Evolutionary conservation across 1,140 invertebrate genomes (phyloP).

Genomic region (Matsumurasca onukii): DNA sequence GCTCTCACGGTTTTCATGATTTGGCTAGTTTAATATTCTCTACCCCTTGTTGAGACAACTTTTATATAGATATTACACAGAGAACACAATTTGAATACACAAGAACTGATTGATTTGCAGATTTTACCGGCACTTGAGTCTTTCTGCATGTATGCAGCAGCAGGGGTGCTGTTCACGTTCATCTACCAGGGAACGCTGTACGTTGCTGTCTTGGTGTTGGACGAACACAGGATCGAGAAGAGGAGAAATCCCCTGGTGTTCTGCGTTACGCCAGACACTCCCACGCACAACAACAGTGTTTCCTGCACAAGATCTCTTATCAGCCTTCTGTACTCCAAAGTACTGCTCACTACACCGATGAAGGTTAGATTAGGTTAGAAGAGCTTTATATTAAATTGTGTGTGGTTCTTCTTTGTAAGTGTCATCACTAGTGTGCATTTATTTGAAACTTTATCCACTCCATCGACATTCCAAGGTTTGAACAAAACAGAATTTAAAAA

Average conservation of each 20-base stretch:
- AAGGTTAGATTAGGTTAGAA: conserved; percentile 51
- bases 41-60: no score
- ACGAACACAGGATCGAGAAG: conserved; percentile 61
- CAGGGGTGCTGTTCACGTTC: conserved; percentile 70
- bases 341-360: conserved; percentile 59
- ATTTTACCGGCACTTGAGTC: conserved; percentile 72
- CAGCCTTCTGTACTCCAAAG: conserved; percentile 57
- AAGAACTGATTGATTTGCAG: conserved; percentile 48
- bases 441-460: no score
- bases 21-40: no score
- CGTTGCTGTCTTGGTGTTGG: conserved; percentile 71
- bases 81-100: background rate
- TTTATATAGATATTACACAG: no score
- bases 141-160: conserved; percentile 72
- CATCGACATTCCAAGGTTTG: no score
- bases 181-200: conserved; percentile 76
- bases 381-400: background rate
- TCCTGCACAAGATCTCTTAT: background rate
- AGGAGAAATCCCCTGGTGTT: conserved; percentile 66
- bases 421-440: no score
- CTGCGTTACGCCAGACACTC: conserved; percentile 47
- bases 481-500: no score
- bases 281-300: background rate
- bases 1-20: no score
- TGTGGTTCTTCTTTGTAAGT: background rate